Conservation (phyloP, 1,140 invertebrate genomes). For the Oreohelix idahoensis region DNA sequence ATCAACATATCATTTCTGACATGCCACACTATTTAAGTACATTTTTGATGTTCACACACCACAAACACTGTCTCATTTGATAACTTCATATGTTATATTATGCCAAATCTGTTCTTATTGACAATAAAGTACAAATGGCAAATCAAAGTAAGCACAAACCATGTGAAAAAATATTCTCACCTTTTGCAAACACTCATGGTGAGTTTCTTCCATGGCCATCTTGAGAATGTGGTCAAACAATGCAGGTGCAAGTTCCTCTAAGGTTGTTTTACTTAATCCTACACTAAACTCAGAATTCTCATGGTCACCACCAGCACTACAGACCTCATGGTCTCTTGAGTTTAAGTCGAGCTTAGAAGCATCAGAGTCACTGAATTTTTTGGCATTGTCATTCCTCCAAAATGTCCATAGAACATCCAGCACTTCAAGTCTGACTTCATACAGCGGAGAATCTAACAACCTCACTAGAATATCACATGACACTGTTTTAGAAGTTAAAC, state of each 20-base stretch:
- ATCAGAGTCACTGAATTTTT: neutral
- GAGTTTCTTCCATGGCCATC: constrained; percentile 48
- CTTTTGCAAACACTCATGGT: constrained; percentile 50
- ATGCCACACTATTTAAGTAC: too few species aligned
- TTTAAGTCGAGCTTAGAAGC: neutral
- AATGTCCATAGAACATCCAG: constrained; percentile 34
- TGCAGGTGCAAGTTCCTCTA: neutral
- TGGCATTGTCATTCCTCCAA: neutral
- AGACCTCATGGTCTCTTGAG: neutral
- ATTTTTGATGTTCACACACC: too few species aligned
- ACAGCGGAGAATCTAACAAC: constrained; percentile 43
- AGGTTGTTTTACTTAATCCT: neutral
- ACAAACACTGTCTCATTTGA: too few species aligned
- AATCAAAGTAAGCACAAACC: neutral
- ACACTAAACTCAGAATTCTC: neutral
- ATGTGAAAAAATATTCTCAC: constrained; percentile 32
- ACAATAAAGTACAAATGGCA: too few species aligned
- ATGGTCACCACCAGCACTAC: neutral
- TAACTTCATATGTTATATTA: too few species aligned
- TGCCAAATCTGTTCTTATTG: too few species aligned
- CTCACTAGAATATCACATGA: constrained; percentile 7
- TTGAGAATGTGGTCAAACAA: constrained; percentile 46
- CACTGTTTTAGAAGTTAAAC: neutral
- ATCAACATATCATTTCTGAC: too few species aligned
- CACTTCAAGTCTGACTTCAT: constrained; percentile 54